Percentiles rank a stretch among this genome's conserved stretches.
phyloP scores from a whole-genome alignment of 2,113 vertebrate genomes.

The Toxotes jaculatrix region DNA sequence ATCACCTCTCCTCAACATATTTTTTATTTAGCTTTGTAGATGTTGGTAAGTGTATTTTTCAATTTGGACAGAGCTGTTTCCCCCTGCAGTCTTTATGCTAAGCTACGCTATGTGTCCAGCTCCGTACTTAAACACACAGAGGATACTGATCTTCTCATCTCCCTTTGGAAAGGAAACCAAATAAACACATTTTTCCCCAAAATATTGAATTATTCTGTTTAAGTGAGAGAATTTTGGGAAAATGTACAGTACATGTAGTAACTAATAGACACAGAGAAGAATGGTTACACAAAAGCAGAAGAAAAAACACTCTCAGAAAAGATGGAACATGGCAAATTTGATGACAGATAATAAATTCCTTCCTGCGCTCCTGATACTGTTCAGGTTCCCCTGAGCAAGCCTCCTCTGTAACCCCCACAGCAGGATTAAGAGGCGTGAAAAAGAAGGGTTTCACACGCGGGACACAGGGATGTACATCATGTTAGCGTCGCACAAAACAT shows the following conservation, averaged over 20 bases:
- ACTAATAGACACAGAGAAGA: not conserved
- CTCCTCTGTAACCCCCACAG: conserved; percentile 50
- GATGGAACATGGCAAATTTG: conserved; percentile 36
- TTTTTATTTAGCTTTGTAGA: not conserved
- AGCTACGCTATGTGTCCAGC: not conserved
- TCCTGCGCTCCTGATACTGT: conserved; percentile 46
- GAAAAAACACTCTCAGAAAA: conserved; percentile 48
- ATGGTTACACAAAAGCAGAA: conserved; percentile 23
- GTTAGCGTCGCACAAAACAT: conserved; percentile 68
- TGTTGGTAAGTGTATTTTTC: not conserved
- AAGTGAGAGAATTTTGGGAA: not conserved
- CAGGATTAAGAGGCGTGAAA: conserved; percentile 74
- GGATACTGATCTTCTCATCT: not conserved
- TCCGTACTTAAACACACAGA: not conserved
- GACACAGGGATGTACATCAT: conserved; percentile 71
- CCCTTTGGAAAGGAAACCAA: not conserved
- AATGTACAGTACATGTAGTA: not conserved
- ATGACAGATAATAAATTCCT: conserved; percentile 56
- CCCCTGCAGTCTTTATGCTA: not conserved
- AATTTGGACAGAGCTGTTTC: not conserved
- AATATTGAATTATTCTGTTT: not conserved
- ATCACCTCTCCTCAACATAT: not conserved
- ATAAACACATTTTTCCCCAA: not conserved
- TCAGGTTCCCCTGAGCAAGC: conserved; percentile 52
- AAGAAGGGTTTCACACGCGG: conserved; percentile 61